phyloP scores from a whole-genome alignment of 2,797 vertebrate species.

The Erethizon dorsatum region DNA sequence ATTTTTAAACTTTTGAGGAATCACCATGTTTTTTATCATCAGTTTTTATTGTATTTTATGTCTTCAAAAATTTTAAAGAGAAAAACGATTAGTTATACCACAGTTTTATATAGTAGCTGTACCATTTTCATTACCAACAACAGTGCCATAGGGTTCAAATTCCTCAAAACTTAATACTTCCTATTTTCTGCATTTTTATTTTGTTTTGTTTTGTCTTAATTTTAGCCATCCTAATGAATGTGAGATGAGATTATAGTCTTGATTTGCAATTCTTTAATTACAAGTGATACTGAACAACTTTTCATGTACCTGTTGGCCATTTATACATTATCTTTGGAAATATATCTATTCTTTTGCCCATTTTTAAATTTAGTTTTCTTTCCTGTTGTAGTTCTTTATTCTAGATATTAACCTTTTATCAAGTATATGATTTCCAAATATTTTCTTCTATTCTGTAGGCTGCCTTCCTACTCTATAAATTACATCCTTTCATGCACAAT shows the following conservation, averaged over 20 bases:
- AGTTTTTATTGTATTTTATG: neutral
- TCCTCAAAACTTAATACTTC: slow-evolving; percentile 21
- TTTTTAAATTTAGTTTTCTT: slow-evolving; percentile 15
- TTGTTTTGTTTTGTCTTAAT: neutral
- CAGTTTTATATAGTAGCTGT: neutral
- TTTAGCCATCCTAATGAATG: neutral
- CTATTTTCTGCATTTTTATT: neutral
- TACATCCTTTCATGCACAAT: neutral
- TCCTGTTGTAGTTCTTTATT: slow-evolving; percentile 23
- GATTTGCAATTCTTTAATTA: slow-evolving; percentile 54
- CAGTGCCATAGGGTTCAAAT: neutral
- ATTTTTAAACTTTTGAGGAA: slow-evolving; percentile 54
- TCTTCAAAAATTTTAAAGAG: neutral
- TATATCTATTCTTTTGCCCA: neutral
- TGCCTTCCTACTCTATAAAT: neutral
- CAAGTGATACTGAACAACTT: neutral
- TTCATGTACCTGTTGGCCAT: neutral
- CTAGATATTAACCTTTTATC: neutral
- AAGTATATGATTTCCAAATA: slow-evolving; percentile 7
- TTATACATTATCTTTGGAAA: neutral
- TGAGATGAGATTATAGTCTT: neutral
- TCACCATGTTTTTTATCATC: neutral
- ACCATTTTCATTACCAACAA: slow-evolving; percentile 26
- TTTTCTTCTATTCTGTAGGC: neutral
- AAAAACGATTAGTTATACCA: neutral